Evolutionary conservation across 2,113 vertebrate species (phyloP), one percentile per base, ranked within the genome.

Genomic region (Fulica atra): DNA sequence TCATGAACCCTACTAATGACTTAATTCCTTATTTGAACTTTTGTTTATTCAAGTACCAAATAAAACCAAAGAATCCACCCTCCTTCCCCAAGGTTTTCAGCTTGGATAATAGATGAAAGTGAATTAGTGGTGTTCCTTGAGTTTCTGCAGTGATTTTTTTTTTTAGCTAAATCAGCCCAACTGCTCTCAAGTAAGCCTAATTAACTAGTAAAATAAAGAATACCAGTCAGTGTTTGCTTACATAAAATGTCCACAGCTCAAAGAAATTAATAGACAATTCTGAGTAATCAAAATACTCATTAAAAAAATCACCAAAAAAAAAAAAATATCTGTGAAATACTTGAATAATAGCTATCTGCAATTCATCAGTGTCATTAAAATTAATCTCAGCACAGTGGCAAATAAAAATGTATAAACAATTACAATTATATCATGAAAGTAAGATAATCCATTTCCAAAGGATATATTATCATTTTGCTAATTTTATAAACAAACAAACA

Each of bases 401-500:
- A 71, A 93, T 56, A 94, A 95, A 86, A 92, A 36, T 44, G 17
- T n/a, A 73, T 88, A 74, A 74, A 51, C 26, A 78, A 89, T 38
- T 56, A 59, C 74, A 83, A 72, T 93, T 59, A 8, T 18, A 95
- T 96, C n/a, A 72, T 36, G 68, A 93, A 80, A 21, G 57, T 46
- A 79, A 91, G 13, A 71, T 92, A 89, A 66, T 95, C 66, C 61
- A 89, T 82, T 91, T 88, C 72, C 91, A 36, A 95, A 42, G 16
- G 25, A 59, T 35, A 38, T 42, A 42, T 46, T 28, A 74, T 3
- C 65, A 85, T 63, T 61, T 64, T 83, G 72, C 92, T 89, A 80
- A 40, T 46, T 18, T 46, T 18, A 46, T 46, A 46, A 46, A 46
- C 8, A 46, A 46, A 46, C 17, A 46, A 46, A 46, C 44, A 46